Evolutionary conservation across 2,113 vertebrate genomes (phyloP), one percentile per base, ranked within the genome.

Genomic region (Plestiodon gilberti): DNA sequence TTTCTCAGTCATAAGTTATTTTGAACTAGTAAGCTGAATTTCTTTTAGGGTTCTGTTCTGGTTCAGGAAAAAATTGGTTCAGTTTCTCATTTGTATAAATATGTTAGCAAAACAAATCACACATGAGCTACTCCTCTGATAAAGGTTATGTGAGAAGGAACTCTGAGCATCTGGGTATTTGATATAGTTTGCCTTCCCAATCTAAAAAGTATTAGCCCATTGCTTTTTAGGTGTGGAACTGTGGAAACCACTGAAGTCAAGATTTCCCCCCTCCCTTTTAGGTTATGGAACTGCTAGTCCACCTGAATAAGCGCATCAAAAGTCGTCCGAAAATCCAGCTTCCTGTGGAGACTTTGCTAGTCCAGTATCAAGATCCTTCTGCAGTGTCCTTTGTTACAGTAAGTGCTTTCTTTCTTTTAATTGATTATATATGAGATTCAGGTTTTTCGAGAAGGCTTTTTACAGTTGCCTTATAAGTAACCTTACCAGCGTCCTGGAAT

Each of bases 231-330:
- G 67, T 33, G 78, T 83, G 67, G 15, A 40, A 28, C 1, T 52
- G 0, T 59, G 8, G 25, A 89, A 35, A 77, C 5, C 20, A n/a
- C 20, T 81, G 81, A 84, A 23, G 43, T 48, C 43, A 48, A 48
- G 43, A 48, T 48, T 48, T 48, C 43, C 87, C 89, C 83, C 91
- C 1, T 87, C 64, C 6, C 22, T 89, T 22, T 38, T 90, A 99
- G 99, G 99, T 99, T 20, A 99, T 99, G 99, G 99, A 99, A 89
- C 91, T 99, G 80, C 95, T 99, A 91, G 99, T 99, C 89, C 99
- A 99, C 88, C 85, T 99, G 87, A 99, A 99, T 94, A 99, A 99
- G 88, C 97, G 99, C 84, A 99, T 99, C 89, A 99, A 99, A 96
- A 99, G 99, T 93, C 95, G 99, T 43, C 98, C 99, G 40, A 99